Conservation (phyloP, 2,113 vertebrate species). For the Choloepus hoffmanni region DNA sequence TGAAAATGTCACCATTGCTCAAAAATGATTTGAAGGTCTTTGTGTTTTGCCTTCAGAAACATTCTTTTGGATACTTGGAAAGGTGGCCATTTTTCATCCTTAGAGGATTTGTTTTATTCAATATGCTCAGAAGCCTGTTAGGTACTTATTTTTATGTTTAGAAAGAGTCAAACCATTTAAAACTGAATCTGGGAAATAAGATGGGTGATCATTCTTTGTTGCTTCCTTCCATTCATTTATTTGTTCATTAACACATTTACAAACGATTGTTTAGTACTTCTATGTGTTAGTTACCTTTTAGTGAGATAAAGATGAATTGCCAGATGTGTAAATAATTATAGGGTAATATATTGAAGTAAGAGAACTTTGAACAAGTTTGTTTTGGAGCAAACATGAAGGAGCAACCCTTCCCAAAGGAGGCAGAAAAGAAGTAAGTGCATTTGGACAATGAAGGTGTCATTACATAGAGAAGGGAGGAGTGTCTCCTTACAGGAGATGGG, state of each 20-base stretch:
- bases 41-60: neutral
- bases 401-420: neutral
- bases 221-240: neutral
- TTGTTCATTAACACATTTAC: neutral
- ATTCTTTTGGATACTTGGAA: neutral
- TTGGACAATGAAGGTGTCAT: neutral
- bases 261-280: neutral
- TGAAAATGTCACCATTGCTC: neutral
- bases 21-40: neutral
- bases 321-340: neutral
- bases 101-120: neutral
- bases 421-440: neutral
- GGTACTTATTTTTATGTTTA: conserved; percentile 1
- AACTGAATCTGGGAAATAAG: neutral
- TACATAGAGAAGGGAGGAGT: neutral
- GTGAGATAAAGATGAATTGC: neutral
- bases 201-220: neutral
- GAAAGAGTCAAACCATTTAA: neutral
- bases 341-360: neutral
- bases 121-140: neutral
- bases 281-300: neutral
- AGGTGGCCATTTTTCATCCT: neutral
- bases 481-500: neutral
- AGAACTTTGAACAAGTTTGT: neutral
- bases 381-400: neutral